phyloP scores from a whole-genome alignment of 2,113 vertebrate species.

The Hassar affinis region DNA sequence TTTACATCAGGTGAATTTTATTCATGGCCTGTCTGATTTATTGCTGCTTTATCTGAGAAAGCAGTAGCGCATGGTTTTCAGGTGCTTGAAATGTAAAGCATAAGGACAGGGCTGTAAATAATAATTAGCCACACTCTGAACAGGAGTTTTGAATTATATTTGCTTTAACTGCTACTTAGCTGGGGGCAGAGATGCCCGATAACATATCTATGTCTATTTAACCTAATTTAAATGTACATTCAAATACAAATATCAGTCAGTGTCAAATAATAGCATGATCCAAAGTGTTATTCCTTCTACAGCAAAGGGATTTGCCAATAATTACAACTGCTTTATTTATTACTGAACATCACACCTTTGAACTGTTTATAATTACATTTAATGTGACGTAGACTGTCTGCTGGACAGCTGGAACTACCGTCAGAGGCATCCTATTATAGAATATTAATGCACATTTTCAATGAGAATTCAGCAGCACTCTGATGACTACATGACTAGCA shows the following conservation, averaged over 20 bases:
- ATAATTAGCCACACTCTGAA: not conserved
- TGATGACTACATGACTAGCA: not conserved
- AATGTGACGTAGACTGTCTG: too few species aligned
- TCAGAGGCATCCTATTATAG: too few species aligned
- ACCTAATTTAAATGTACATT: not conserved
- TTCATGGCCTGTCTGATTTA: not conserved
- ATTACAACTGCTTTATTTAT: not conserved
- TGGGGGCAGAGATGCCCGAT: not conserved
- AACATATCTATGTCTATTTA: too few species aligned
- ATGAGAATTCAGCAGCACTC: too few species aligned
- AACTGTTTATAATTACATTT: too few species aligned
- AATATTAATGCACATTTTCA: too few species aligned
- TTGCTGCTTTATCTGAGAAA: not conserved
- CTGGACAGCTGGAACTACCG: too few species aligned
- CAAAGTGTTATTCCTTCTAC: not conserved
- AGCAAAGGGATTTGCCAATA: not conserved
- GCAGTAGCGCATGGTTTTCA: not conserved
- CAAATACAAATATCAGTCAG: not conserved
- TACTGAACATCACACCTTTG: not conserved
- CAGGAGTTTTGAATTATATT: not conserved
- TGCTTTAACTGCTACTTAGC: too few species aligned
- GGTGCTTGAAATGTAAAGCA: not conserved
- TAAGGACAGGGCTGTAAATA: not conserved
- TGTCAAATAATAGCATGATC: not conserved
- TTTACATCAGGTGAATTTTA: not conserved